Conservation (phyloP, 2,888 invertebrate genomes). For the Andrena chrysosceles region DNA sequence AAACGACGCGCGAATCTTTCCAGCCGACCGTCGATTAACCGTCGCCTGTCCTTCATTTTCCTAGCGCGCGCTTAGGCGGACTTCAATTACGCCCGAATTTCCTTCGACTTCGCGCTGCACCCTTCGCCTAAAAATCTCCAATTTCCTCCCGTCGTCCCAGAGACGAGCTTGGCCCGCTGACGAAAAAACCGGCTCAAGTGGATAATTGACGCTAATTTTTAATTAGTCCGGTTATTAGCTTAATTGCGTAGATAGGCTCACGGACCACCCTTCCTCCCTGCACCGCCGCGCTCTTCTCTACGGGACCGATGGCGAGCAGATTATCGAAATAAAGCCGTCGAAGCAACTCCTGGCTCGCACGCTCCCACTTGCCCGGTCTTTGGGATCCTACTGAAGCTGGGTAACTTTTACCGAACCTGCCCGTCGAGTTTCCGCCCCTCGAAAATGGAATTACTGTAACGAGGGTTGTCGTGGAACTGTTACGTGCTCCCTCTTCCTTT, state of each 20-base stretch:
- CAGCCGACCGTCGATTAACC: constrained; percentile 16
- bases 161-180: background rate
- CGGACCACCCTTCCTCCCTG: background rate
- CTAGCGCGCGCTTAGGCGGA: background rate
- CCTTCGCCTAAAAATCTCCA: background rate
- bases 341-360: constrained; percentile 34
- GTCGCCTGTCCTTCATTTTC: background rate
- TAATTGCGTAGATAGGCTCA: constrained; percentile 10
- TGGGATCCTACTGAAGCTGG: constrained; percentile 13
- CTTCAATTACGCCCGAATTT: background rate
- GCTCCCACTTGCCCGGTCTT: constrained; percentile 13
- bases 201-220: constrained; percentile 44
- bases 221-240: constrained; percentile 33
- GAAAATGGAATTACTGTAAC: constrained; percentile 64
- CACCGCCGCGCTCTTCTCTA: background rate
- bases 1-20: constrained; percentile 22
- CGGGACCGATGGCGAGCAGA: background rate
- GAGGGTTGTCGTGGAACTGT: constrained; percentile 4
- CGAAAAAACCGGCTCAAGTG: background rate
- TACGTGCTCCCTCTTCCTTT: background rate
- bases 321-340: constrained; percentile 59
- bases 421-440: constrained; percentile 28
- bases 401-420: constrained; percentile 25
- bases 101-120: background rate
- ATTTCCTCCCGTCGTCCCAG: background rate